Percentiles rank a stretch among this genome's conserved stretches.
phyloP scores from a whole-genome alignment of 2,113 vertebrate genomes.

The Mesoclemmys tuberculata region DNA sequence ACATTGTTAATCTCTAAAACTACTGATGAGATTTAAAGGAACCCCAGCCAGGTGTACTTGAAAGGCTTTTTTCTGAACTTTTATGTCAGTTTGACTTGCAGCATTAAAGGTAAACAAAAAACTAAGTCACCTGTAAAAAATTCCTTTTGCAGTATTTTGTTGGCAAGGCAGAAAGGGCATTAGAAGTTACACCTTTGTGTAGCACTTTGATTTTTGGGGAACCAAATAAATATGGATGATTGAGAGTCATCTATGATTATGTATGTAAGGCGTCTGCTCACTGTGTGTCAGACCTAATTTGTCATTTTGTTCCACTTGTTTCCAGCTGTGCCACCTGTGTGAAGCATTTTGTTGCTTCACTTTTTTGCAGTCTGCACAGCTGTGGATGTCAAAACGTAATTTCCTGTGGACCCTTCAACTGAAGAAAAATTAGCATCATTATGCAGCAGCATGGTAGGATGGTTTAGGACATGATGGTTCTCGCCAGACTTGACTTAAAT shows the following conservation, averaged over 20 bases:
- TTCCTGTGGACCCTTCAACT: not conserved
- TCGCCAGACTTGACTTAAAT: not conserved
- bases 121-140: not conserved
- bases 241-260: not conserved
- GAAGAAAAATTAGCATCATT: not conserved
- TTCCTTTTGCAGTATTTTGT: not conserved
- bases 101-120: not conserved
- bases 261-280: not conserved
- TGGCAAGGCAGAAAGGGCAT: not conserved
- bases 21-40: not conserved
- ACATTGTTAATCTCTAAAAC: not conserved
- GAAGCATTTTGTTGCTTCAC: not conserved
- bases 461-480: not conserved
- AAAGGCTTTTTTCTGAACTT: not conserved
- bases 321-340: not conserved
- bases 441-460: not conserved
- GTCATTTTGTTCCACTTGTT: not conserved
- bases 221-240: not conserved
- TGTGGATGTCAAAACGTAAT: not conserved
- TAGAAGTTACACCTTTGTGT: not conserved
- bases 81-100: not conserved
- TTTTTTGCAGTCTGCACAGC: not conserved
- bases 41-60: not conserved
- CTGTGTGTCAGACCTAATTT: not conserved
- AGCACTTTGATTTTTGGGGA: not conserved